phyloP scores from a whole-genome alignment of 2,888 invertebrate species.

The Acanthosepion lycidas region DNA sequence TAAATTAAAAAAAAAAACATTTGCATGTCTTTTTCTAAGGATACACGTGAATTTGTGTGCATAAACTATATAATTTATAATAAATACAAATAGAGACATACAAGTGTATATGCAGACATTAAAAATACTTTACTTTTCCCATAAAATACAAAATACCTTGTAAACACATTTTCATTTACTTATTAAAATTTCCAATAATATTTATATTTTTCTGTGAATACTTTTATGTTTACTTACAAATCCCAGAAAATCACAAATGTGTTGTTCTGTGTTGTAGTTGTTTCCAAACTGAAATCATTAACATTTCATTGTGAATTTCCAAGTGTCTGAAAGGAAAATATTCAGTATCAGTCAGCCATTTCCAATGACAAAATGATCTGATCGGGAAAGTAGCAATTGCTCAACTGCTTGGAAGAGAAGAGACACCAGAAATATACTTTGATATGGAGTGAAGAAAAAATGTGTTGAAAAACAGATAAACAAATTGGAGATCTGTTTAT shows the following conservation, averaged over 20 bases:
- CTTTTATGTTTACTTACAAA: background rate
- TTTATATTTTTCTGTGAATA: background rate
- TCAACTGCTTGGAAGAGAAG: background rate
- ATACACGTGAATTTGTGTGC: background rate
- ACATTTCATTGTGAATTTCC: background rate
- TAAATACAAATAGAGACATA: background rate
- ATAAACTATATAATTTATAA: background rate
- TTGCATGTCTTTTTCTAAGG: background rate
- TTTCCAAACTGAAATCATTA: background rate
- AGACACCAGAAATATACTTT: background rate
- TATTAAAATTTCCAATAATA: background rate
- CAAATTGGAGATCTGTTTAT: constrained; percentile 33
- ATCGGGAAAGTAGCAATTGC: background rate
- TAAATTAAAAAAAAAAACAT: background rate
- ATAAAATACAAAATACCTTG: constrained; percentile 33
- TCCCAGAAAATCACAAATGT: background rate
- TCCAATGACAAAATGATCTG: background rate
- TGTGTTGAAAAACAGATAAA: constrained; percentile 33
- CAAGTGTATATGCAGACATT: background rate
- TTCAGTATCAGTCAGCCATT: background rate
- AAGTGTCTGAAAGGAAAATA: constrained; percentile 33
- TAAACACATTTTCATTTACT: constrained; percentile 9
- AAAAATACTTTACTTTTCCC: constrained; percentile 33
- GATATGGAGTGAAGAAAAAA: background rate
- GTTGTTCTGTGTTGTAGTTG: background rate